Evolutionary conservation across 1,140 invertebrate genomes (phyloP).

Genomic region (Drosophila carrolli): DNA sequence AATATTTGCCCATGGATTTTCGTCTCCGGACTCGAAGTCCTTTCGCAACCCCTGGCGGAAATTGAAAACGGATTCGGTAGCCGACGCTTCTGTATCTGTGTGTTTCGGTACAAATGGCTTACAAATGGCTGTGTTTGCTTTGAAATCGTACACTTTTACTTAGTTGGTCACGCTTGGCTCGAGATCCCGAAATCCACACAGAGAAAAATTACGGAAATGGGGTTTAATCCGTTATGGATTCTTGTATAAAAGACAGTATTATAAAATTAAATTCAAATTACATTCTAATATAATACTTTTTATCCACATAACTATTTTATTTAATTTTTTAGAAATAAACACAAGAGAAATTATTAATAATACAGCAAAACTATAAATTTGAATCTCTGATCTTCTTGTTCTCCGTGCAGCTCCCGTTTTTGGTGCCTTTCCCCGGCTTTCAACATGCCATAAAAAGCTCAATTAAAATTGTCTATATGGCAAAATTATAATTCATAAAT

Average conservation of each 20-base stretch:
- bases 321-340: no score
- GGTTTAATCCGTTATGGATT: background rate
- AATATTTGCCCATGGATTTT: slow-evolving; percentile 76
- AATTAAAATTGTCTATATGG: slow-evolving; percentile 83
- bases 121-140: slow-evolving; percentile 73
- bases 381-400: background rate
- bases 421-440: background rate
- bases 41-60: slow-evolving; percentile 48
- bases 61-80: slow-evolving; percentile 54
- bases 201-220: background rate
- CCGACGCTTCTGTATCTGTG: slow-evolving; percentile 26
- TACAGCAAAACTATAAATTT: background rate
- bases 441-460: slow-evolving; percentile 72
- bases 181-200: slow-evolving; percentile 2
- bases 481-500: slow-evolving; percentile 83
- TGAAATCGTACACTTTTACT: slow-evolving; percentile 64
- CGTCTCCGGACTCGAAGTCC: slow-evolving; percentile 38
- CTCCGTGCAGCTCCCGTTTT: slow-evolving; percentile 7
- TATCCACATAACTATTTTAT: no score
- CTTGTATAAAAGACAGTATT: no score
- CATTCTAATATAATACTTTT: no score
- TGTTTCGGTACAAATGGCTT: slow-evolving; percentile 68
- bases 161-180: slow-evolving; percentile 25
- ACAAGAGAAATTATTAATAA: no score
- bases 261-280: no score